phyloP scores from a whole-genome alignment of 2,797 vertebrate species.

The Potorous gilbertii region DNA sequence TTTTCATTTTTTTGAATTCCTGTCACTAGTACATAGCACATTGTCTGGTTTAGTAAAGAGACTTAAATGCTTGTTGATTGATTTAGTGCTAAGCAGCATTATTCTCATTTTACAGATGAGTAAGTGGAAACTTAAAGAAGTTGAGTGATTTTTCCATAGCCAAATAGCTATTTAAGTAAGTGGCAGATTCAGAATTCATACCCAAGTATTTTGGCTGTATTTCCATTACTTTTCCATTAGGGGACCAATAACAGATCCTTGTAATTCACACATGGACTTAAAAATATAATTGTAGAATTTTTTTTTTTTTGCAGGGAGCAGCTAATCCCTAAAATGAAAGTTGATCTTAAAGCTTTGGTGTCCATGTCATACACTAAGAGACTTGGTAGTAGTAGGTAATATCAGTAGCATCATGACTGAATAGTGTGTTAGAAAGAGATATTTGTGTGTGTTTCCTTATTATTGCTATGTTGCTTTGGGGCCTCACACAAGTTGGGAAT shows the following conservation, averaged over 20 bases:
- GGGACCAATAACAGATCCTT: background rate
- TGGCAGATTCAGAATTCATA: background rate
- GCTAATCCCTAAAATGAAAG: background rate
- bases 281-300: background rate
- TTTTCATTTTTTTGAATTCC: background rate
- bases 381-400: background rate
- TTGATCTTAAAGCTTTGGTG: background rate
- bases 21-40: background rate
- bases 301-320: background rate
- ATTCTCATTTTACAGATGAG: background rate
- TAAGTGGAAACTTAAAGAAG: background rate
- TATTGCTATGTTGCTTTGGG: background rate
- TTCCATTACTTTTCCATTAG: background rate
- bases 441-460: background rate
- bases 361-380: background rate
- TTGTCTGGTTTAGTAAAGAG: background rate
- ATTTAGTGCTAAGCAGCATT: background rate
- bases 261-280: background rate
- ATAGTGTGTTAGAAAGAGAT: background rate
- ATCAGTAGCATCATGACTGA: background rate
- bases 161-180: background rate
- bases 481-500: too few species aligned
- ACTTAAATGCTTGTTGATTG: background rate
- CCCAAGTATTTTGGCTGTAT: background rate
- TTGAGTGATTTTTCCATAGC: background rate